These are phyloP conservation scores for Syritta pipiens DNA, from an alignment of 2,888 invertebrate species.

Conservation along the genomic window DNA sequence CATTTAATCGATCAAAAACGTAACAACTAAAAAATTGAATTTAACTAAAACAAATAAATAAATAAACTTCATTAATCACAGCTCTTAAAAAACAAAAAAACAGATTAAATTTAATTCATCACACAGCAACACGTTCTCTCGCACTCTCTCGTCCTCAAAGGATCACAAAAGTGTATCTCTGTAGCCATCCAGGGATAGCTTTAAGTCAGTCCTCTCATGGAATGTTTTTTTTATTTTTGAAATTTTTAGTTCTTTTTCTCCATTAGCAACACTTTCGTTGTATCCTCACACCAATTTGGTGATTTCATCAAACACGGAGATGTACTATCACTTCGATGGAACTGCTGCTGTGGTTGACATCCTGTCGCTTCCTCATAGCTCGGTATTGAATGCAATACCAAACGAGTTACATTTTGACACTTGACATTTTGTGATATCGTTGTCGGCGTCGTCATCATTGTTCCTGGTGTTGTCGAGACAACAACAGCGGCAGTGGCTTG, in stretches of 20 bases:
- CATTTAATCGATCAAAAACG: neutral
- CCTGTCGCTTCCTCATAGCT: conserved; percentile 64
- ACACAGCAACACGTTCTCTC: conserved; percentile 12
- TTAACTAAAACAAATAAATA: conserved; percentile 47
- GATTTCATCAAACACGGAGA: conserved; percentile 52
- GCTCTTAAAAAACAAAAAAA: conserved; percentile 39
- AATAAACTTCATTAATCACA: conserved; percentile 64
- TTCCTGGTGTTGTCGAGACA: conserved; percentile 33
- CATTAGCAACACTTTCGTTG: conserved; percentile 20
- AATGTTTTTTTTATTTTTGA: neutral
- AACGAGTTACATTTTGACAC: conserved; percentile 57
- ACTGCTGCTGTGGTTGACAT: conserved; percentile 44
- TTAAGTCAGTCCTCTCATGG: too few relatives aligned
- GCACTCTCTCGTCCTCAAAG: conserved; percentile 1
- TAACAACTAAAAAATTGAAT: neutral
- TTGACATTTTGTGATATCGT: conserved; percentile 62
- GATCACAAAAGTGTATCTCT: conserved; percentile 37
- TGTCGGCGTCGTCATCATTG: conserved; percentile 47
- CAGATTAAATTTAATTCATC: conserved; percentile 13
- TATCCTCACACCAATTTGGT: conserved; percentile 51
- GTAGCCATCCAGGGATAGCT: neutral
- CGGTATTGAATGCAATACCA: conserved; percentile 64
- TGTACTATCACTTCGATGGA: conserved; percentile 48
- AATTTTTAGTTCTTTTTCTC: conserved; percentile 37
- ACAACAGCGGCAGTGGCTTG: conserved; percentile 56